Percentiles rank a stretch among this genome's conserved stretches.
Conservation (phyloP, 1,140 invertebrate species). For the Habropoda laboriosa region DNA sequence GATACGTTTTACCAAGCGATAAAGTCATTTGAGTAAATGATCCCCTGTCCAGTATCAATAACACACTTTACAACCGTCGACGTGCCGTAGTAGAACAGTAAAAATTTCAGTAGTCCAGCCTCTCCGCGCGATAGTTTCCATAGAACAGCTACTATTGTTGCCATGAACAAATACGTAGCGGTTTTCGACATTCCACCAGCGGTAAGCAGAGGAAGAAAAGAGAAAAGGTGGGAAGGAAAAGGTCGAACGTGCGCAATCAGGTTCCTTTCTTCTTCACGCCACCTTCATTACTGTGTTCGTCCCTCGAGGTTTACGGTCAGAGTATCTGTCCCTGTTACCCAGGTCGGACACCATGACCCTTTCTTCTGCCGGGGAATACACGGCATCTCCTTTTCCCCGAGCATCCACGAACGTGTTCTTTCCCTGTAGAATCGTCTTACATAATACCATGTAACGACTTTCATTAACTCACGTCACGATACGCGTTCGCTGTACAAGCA, state of each 20-base stretch:
- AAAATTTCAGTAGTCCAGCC: background rate
- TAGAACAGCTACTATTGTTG: constrained; percentile 6
- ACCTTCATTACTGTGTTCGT: constrained; percentile 46
- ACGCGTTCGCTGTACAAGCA: constrained; percentile 21
- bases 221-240: constrained; percentile 25
- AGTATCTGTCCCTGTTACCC: constrained; percentile 45
- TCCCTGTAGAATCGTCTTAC: constrained; percentile 10
- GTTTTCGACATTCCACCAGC: constrained; percentile 39
- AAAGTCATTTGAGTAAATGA: constrained; percentile 14
- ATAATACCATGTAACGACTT: constrained; percentile 42
- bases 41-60: background rate
- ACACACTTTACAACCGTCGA: background rate
- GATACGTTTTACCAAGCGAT: background rate
- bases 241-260: constrained; percentile 54
- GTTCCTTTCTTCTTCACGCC: constrained; percentile 53
- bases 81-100: background rate
- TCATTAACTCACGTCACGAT: constrained; percentile 40
- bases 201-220: background rate
- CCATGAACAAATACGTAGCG: constrained; percentile 27
- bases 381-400: background rate
- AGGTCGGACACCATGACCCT: constrained; percentile 48
- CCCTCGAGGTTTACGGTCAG: constrained; percentile 38
- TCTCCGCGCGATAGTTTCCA: background rate
- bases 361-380: background rate
- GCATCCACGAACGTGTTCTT: background rate